A percentile compares a stretch with the other conserved stretches of the same genome.
Conservation (phyloP, 2,113 vertebrate genomes). For the Zosterops hypoxanthus region DNA sequence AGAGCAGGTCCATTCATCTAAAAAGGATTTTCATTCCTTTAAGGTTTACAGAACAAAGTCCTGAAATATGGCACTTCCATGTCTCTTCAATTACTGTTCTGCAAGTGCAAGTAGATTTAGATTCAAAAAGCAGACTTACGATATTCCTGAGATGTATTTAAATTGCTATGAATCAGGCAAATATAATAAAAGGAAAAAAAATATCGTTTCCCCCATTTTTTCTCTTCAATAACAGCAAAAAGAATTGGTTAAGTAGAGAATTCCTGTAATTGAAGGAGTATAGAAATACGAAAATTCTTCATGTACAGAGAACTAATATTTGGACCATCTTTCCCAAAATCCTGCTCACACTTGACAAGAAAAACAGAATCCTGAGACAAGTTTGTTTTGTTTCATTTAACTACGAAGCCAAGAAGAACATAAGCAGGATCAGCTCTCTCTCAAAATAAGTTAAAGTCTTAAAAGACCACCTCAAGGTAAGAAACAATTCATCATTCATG, state of each 20-base stretch:
- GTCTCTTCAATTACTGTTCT: neutral
- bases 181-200: slow-evolving; percentile 11
- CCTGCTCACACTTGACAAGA: neutral
- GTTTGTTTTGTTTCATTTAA: neutral
- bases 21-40: neutral
- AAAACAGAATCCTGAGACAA: neutral
- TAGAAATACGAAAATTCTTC: neutral
- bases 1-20: neutral
- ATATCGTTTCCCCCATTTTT: neutral
- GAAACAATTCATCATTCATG: slow-evolving; percentile 10
- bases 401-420: slow-evolving; percentile 51
- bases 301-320: neutral
- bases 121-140: neutral
- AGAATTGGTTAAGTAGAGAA: neutral
- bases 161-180: neutral
- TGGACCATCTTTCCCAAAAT: neutral
- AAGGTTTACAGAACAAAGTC: neutral
- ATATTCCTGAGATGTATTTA: neutral
- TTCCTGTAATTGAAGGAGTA: slow-evolving; percentile 7
- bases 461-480: slow-evolving; percentile 39
- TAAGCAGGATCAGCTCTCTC: neutral
- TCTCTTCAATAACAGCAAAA: slow-evolving; percentile 30
- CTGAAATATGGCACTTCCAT: neutral
- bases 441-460: slow-evolving; percentile 9
- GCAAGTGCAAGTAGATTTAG: neutral